Evolutionary conservation across 30 jellyfish, hydroid and myxozoan genomes (phyloP), one percentile per base, ranked within the genome.

Genomic region (Morbakka virulenta): DNA sequence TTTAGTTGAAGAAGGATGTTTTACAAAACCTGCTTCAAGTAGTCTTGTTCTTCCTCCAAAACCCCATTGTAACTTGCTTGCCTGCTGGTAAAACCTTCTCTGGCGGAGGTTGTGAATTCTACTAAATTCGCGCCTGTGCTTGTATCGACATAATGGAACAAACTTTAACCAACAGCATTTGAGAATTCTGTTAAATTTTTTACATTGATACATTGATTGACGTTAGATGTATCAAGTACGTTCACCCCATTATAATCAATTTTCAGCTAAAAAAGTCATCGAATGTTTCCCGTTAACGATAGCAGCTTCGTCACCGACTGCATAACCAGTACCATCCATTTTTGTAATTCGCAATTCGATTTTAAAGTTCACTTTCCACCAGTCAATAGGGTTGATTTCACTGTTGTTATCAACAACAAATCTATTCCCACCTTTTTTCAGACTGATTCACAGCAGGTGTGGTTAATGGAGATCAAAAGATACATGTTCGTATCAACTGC

Each of bases 11-110:
- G 32, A 6, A 67, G 32, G 48, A 32, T 67, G n/a, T 6, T 31
- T 28, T 13, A 20, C 17, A 32, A 62, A 48, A 72, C 52, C 1
- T 29, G 73, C 17, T 72, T 13, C 22, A 72, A 73, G 4, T 49
- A 73, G 14, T 72, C 32, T 41, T 72, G 50, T 48, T 73, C 52
- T 30, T 50, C 28, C 52, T 72, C 84, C 50, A 72, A 72, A 9
- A 57, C 84, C 2, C 25, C 75, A 32, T 69, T 52, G 26, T 52
- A 52, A n/a, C n/a, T n/a, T n/a, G n/a, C 20, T 28, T 52, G 21
- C 26, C 69, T 2, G 2, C 31, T 52, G 6, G 69, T 32, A 2
- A 52, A 2, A 52, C 26, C 31, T 4, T 52, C 26, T n/a, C 31
- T 52, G 26, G 69, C 69, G 26, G 21, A 28, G 26, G 69, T 32